phyloP scores from a whole-genome alignment of 2,888 invertebrate species.

The Sialis fuliginosa region DNA sequence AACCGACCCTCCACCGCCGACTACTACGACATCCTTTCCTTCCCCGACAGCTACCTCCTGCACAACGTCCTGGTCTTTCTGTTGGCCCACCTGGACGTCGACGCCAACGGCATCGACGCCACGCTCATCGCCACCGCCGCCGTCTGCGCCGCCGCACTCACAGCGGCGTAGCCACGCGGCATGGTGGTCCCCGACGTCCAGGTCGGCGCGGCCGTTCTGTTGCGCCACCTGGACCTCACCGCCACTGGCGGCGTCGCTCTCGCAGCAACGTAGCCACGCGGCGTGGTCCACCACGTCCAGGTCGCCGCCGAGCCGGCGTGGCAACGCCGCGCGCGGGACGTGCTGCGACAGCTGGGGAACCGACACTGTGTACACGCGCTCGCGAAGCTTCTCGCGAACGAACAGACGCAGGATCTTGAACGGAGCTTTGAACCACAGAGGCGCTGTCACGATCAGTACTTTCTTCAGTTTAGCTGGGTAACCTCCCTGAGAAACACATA shows the following conservation, averaged over 20 bases:
- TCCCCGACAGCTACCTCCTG: no score
- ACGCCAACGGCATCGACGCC: slow-evolving; percentile 44
- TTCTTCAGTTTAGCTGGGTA: slow-evolving; percentile 95
- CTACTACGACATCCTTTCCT: no score
- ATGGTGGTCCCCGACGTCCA: slow-evolving; percentile 18
- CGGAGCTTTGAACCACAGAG: slow-evolving; percentile 96
- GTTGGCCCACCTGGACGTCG: no score
- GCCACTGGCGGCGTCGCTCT: slow-evolving; percentile 49
- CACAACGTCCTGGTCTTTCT: no score
- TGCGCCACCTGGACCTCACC: slow-evolving; percentile 33
- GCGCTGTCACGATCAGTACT: slow-evolving; percentile 92
- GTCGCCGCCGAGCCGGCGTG: slow-evolving; percentile 74
- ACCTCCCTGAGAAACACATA: slow-evolving; percentile 55
- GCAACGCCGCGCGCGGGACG: slow-evolving; percentile 79
- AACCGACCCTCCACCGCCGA: no score
- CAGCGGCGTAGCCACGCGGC: slow-evolving; percentile 31
- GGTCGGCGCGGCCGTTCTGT: slow-evolving; percentile 22
- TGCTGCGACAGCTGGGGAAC: slow-evolving; percentile 76
- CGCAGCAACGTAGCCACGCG: slow-evolving; percentile 55
- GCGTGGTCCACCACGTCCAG: slow-evolving; percentile 75
- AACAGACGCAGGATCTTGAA: slow-evolving; percentile 89
- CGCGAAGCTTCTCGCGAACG: slow-evolving; percentile 86
- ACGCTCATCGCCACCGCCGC: slow-evolving; percentile 80
- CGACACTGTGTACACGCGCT: slow-evolving; percentile 89
- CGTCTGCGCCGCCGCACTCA: slow-evolving; percentile 52